These are phyloP conservation scores for Mionectes olivaceus DNA, from an alignment of 2,797 vertebrate species.

Conservation along the genomic window DNA sequence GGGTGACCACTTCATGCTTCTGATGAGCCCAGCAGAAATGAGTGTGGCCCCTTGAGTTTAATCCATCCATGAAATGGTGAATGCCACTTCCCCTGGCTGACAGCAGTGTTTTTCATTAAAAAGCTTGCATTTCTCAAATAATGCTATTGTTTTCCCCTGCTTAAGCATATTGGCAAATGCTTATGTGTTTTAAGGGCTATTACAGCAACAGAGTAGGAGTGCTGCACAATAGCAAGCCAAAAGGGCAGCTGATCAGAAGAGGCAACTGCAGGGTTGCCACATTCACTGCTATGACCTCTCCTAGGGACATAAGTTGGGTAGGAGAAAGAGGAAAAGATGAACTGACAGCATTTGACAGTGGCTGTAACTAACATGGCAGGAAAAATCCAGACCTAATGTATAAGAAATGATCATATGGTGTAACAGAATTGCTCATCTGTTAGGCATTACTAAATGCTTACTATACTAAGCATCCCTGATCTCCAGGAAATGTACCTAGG, in stretches of 20 bases:
- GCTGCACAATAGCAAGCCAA: not conserved
- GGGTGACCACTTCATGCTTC: not conserved
- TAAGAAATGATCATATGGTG: not conserved
- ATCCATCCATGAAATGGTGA: not conserved
- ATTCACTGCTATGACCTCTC: not conserved
- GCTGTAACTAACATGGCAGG: not conserved
- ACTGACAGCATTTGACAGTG: not conserved
- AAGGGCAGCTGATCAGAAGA: not conserved
- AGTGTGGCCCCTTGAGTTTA: not conserved
- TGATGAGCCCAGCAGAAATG: not conserved
- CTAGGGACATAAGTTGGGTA: not conserved
- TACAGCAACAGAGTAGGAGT: not conserved
- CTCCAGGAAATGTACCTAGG: conserved; percentile 66
- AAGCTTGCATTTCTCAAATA: not conserved
- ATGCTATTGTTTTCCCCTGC: not conserved
- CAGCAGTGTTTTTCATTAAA: not conserved
- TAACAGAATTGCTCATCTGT: conserved; percentile 56
- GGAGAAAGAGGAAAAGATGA: not conserved
- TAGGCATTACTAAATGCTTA: conserved; percentile 42
- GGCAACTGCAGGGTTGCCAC: not conserved
- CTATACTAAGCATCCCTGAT: conserved; percentile 37
- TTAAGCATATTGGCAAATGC: not conserved
- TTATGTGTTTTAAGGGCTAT: not conserved
- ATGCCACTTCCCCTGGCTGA: not conserved
- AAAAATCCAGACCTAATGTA: not conserved